Conservation (phyloP, 2,113 vertebrate genomes). For the Lonchura striata region DNA sequence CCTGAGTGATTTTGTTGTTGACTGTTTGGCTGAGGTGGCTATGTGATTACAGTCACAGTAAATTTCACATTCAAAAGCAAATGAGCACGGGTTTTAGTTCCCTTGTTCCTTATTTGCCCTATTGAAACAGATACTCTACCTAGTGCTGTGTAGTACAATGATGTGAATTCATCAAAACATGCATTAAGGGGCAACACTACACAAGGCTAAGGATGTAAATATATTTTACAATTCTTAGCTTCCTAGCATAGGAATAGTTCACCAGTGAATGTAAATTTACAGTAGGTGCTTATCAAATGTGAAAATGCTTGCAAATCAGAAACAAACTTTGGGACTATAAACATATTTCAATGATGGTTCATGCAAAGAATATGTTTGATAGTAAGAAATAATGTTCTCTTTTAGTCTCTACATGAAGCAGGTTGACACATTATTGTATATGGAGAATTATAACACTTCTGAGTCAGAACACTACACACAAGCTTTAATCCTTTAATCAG, state of each 20-base stretch:
- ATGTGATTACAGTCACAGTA: neutral
- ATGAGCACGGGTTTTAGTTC: neutral
- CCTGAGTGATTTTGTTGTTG: neutral
- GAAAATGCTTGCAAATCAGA: conserved; percentile 75
- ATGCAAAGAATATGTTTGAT: conserved; percentile 34
- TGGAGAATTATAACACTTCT: neutral
- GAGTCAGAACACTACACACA: neutral
- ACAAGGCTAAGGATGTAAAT: conserved; percentile 60
- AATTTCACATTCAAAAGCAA: conserved; percentile 24
- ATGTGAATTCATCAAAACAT: conserved; percentile 66
- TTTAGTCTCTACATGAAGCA: conserved; percentile 20
- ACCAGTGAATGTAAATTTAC: conserved; percentile 69
- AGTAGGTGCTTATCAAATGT: conserved; percentile 76
- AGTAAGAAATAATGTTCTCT: conserved; percentile 18
- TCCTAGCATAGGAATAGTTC: conserved; percentile 57
- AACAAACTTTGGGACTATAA: conserved; percentile 67
- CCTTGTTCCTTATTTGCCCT: neutral
- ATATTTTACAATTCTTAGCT: conserved; percentile 66
- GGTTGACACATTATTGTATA: neutral
- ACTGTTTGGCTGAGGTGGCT: neutral
- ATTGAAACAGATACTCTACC: neutral
- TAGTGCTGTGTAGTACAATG: neutral
- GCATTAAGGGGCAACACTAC: conserved; percentile 44
- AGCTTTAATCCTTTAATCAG: neutral
- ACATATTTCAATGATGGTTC: conserved; percentile 62